phyloP scores from a whole-genome alignment of 2,113 vertebrate genomes.

The Australoheros scitulus region DNA sequence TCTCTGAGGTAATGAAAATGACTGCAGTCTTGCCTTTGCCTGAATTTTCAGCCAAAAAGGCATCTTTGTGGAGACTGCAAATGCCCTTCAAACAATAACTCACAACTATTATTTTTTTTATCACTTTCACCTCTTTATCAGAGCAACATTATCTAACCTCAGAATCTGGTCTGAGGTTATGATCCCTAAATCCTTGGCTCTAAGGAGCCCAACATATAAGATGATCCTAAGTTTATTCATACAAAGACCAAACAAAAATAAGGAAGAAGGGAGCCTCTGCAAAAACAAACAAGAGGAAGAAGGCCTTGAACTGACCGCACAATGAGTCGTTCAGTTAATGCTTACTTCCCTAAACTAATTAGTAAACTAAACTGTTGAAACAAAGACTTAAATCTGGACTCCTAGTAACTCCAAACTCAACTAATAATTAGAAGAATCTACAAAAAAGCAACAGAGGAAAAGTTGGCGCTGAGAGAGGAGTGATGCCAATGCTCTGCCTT shows the following conservation, averaged over 20 bases:
- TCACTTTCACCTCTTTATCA: not conserved
- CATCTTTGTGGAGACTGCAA: not conserved
- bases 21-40: not conserved
- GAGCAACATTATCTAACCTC: not conserved
- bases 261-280: not conserved
- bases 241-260: not conserved
- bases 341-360: not conserved
- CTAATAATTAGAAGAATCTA: not conserved
- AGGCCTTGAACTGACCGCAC: not conserved
- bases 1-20: not conserved
- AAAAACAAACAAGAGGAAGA: conserved; percentile 2
- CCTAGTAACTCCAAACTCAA: not conserved
- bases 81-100: not conserved
- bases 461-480: not conserved
- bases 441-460: not conserved
- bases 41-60: not conserved
- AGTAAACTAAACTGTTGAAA: not conserved
- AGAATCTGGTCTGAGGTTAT: not conserved
- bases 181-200: not conserved
- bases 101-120: not conserved
- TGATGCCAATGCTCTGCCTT: not conserved
- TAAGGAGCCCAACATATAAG: not conserved
- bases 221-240: not conserved
- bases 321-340: not conserved
- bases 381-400: not conserved